phyloP scores from a whole-genome alignment of 2,113 vertebrate species.

The Semicossyphus pulcher region DNA sequence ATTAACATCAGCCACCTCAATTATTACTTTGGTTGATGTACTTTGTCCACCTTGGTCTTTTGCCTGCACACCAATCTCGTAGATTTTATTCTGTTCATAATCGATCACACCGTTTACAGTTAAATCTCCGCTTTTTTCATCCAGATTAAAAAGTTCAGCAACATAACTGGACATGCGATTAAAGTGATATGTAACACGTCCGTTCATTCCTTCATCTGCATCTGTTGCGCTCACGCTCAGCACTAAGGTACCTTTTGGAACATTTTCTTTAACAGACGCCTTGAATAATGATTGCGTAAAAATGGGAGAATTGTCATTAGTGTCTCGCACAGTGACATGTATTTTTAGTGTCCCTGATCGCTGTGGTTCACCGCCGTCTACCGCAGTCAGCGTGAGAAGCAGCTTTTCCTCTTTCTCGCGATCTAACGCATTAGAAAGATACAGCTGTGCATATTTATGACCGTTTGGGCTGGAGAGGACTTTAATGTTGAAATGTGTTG shows the following conservation, averaged over 20 bases:
- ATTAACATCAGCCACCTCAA: conserved; percentile 71
- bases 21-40: conserved; percentile 58
- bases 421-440: conserved; percentile 66
- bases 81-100: conserved; percentile 64
- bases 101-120: conserved; percentile 51
- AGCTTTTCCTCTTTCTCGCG: conserved; percentile 52
- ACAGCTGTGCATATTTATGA: conserved; percentile 65
- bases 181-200: conserved; percentile 62
- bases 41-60: conserved; percentile 73
- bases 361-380: conserved; percentile 61
- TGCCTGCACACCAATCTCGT: conserved; percentile 64
- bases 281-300: conserved; percentile 74
- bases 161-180: conserved; percentile 44
- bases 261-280: conserved; percentile 70
- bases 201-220: conserved; percentile 77
- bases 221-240: conserved; percentile 65
- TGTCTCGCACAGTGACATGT: conserved; percentile 59
- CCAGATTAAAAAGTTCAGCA: conserved; percentile 51
- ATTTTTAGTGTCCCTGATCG: conserved; percentile 63
- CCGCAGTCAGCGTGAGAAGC: conserved; percentile 64
- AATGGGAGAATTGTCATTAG: conserved; percentile 76
- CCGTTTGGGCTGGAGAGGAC: conserved; percentile 66
- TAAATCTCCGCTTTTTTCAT: conserved; percentile 63
- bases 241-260: conserved; percentile 49
- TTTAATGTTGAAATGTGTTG: conserved; percentile 69